A percentile compares a stretch with the other conserved stretches of the same genome.
phyloP scores from a whole-genome alignment of 2,113 vertebrate species.

The Mungos mungo region DNA sequence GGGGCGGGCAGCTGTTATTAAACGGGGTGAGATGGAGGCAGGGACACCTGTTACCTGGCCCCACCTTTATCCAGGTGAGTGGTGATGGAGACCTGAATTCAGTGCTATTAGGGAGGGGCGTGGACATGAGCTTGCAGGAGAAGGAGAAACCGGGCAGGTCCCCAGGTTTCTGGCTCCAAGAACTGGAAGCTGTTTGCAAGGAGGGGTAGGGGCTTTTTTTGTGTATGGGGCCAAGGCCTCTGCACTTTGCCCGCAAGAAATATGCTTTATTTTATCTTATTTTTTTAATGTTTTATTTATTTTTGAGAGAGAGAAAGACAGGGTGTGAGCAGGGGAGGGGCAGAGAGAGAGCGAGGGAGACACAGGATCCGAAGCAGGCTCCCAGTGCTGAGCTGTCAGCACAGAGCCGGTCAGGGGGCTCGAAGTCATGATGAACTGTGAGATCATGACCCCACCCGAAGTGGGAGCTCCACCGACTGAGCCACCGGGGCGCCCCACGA shows the following conservation, averaged over 20 bases:
- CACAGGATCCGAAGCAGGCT: too few species aligned
- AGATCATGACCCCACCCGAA: too few species aligned
- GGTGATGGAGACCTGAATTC: not conserved
- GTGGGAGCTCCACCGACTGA: too few species aligned
- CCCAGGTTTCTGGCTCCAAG: not conserved
- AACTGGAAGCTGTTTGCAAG: not conserved
- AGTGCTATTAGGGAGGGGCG: not conserved
- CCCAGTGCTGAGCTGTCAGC: too few species aligned
- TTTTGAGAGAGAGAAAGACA: too few species aligned
- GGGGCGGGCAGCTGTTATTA: not conserved
- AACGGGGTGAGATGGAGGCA: not conserved
- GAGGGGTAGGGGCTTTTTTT: not conserved
- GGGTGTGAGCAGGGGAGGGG: too few species aligned
- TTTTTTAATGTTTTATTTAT: too few species aligned
- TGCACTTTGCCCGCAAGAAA: not conserved
- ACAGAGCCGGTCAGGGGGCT: too few species aligned
- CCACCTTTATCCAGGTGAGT: not conserved
- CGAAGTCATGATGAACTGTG: too few species aligned
- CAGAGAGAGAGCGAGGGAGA: too few species aligned
- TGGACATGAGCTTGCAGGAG: not conserved
- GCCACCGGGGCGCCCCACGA: not conserved
- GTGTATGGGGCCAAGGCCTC: too few species aligned
- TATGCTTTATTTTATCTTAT: not conserved
- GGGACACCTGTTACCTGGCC: not conserved
- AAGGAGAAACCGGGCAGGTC: not conserved